Evolutionary conservation across 2,888 invertebrate species (phyloP).

Genomic region (Tridacna gigas): DNA sequence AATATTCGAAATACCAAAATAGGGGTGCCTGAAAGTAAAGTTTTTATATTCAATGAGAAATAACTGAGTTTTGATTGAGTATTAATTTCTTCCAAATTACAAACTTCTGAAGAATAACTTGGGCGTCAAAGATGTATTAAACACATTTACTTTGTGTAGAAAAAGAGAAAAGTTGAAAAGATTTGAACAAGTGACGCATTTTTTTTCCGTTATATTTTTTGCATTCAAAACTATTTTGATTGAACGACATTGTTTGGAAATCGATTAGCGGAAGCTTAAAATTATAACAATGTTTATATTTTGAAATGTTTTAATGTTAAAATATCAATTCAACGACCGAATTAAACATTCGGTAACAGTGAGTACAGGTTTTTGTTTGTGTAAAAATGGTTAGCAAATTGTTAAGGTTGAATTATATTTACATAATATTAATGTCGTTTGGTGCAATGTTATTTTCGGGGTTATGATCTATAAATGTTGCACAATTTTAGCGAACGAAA

Average conservation of each 20-base stretch:
- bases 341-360: not conserved
- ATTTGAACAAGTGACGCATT: slow-evolving; percentile 54
- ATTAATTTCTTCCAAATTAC: slow-evolving; percentile 43
- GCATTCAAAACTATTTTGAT: slow-evolving; percentile 4
- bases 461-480: slow-evolving; percentile 1
- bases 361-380: slow-evolving; percentile 12
- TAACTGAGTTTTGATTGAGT: slow-evolving; percentile 36
- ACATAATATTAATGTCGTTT: slow-evolving; percentile 9
- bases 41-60: not conserved
- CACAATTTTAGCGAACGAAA: not conserved
- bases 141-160: slow-evolving; percentile 40
- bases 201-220: not conserved
- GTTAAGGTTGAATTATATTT: not conserved
- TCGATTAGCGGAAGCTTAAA: slow-evolving; percentile 7
- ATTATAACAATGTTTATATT: slow-evolving; percentile 11
- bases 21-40: slow-evolving; percentile 1
- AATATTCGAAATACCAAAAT: slow-evolving; percentile 1
- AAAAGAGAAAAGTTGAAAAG: slow-evolving; percentile 48
- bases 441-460: slow-evolving; percentile 3
- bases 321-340: slow-evolving; percentile 7
- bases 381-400: not conserved
- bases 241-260: not conserved
- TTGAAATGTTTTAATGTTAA: not conserved
- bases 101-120: slow-evolving; percentile 54
- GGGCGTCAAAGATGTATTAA: slow-evolving; percentile 48